These are phyloP conservation scores for Plemyria rubiginata DNA, from an alignment of 2,888 invertebrate species.

Conservation along the genomic window DNA sequence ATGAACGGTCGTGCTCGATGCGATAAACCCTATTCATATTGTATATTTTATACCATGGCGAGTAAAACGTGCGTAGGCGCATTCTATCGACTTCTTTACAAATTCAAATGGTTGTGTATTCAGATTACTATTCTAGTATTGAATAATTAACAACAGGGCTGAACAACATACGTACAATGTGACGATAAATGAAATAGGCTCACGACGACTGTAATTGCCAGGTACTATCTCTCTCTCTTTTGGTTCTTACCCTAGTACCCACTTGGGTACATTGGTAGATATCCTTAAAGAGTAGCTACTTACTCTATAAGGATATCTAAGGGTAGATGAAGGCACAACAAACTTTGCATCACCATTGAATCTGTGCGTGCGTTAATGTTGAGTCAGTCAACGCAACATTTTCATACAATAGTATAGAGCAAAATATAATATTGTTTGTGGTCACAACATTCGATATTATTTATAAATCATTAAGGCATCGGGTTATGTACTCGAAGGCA, in stretches of 20 bases:
- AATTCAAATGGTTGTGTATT: conserved; percentile 60
- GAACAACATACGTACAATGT: background rate
- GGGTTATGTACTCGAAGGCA: conserved; percentile 66
- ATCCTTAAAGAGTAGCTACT: no score
- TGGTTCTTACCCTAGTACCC: background rate
- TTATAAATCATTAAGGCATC: conserved; percentile 59
- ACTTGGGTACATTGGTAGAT: no score
- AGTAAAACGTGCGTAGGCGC: conserved; percentile 52
- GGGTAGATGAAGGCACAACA: no score
- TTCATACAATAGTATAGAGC: background rate
- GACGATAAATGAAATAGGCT: background rate
- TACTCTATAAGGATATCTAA: no score
- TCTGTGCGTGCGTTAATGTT: background rate
- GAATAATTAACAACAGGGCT: conserved; percentile 52
- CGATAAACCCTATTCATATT: conserved; percentile 63
- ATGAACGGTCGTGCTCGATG: conserved; percentile 30
- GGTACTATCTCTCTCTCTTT: background rate
- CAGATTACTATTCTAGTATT: conserved; percentile 46
- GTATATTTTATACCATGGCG: conserved; percentile 57
- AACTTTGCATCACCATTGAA: no score
- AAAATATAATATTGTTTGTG: conserved; percentile 44
- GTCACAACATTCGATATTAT: conserved; percentile 52
- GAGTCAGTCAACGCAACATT: background rate
- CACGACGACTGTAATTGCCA: background rate
- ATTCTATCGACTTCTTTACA: conserved; percentile 51